These are phyloP conservation scores for Procavia capensis DNA, from an alignment of 2,113 vertebrate genomes.

Conservation along the genomic window DNA sequence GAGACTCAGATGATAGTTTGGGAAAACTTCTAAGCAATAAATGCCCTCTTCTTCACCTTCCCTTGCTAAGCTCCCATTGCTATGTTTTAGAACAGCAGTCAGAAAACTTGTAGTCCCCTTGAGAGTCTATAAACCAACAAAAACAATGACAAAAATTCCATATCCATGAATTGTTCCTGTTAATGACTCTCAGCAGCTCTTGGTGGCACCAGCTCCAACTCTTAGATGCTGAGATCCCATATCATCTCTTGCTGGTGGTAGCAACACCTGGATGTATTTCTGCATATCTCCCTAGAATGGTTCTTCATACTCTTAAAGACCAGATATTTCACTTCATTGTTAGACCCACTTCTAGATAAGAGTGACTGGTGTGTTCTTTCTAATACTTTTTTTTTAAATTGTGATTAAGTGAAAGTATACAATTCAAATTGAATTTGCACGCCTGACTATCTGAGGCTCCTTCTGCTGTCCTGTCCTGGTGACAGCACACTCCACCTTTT, in stretches of 20 bases:
- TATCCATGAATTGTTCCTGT: too few relatives aligned
- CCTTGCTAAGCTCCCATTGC: not conserved
- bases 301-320: not conserved
- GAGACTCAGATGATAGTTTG: not conserved
- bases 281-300: not conserved
- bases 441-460: too few relatives aligned
- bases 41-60: not conserved
- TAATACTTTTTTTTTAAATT: too few relatives aligned
- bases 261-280: not conserved
- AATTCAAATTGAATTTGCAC: too few relatives aligned
- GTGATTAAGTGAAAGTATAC: too few relatives aligned
- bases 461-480: too few relatives aligned
- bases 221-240: not conserved
- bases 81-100: not conserved
- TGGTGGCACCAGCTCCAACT: too few relatives aligned
- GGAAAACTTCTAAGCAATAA: not conserved
- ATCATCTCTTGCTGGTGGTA: not conserved
- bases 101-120: not conserved
- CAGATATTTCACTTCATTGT: not conserved
- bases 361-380: not conserved
- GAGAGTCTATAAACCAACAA: too few relatives aligned
- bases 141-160: too few relatives aligned
- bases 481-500: too few relatives aligned
- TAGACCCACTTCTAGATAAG: not conserved
- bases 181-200: not conserved